phyloP scores from a whole-genome alignment of 2,113 vertebrate species.

The Agapornis roseicollis region DNA sequence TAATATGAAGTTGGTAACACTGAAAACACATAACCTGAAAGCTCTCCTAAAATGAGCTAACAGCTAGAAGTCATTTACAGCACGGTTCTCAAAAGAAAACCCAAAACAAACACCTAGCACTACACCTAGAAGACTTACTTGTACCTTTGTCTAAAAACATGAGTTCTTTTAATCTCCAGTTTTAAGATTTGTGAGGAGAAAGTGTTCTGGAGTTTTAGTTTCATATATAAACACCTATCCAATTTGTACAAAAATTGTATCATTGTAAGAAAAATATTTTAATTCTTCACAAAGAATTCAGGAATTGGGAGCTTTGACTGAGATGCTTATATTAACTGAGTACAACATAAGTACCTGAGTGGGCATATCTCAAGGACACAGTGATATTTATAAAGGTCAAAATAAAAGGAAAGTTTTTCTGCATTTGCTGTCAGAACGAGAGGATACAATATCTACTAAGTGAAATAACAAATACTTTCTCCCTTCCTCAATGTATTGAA shows the following conservation, averaged over 20 bases:
- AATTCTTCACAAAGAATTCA: background rate
- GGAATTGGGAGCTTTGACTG: background rate
- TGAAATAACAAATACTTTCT: background rate
- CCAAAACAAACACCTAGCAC: background rate
- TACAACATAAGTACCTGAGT: background rate
- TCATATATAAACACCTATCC: background rate
- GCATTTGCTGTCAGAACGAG: background rate
- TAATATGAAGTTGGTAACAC: background rate
- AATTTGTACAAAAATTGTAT: background rate
- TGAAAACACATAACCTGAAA: background rate
- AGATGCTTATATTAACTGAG: background rate
- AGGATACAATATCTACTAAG: background rate
- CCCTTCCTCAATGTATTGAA: background rate
- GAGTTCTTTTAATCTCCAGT: background rate
- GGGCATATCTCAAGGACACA: background rate
- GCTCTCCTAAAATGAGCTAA: background rate
- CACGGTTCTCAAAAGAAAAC: background rate
- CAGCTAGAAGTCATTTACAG: background rate
- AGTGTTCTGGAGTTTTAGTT: background rate
- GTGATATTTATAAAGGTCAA: constrained; percentile 16
- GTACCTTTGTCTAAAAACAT: background rate
- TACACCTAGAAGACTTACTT: background rate
- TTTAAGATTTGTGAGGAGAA: background rate
- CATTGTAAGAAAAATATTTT: background rate
- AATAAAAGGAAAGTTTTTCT: background rate